Conservation (phyloP, 2,888 invertebrate species). For the Resseliella maxima region DNA sequence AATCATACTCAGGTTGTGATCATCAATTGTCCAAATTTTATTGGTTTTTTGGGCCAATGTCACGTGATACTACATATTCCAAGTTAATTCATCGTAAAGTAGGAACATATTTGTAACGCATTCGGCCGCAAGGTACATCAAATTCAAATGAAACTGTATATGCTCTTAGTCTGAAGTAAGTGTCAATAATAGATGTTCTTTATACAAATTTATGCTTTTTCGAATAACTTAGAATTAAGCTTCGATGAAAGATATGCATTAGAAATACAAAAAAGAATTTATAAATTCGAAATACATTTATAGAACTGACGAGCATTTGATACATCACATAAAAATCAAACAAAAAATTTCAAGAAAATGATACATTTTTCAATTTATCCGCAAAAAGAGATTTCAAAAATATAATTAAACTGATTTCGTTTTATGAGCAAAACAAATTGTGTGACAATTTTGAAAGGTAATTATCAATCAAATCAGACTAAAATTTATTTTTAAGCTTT, state of each 20-base stretch:
- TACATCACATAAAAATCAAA: conserved; percentile 90
- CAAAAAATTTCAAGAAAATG: conserved; percentile 78
- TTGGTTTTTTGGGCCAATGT: conserved; percentile 90
- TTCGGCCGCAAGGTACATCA: conserved; percentile 77
- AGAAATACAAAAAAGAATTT: too few species aligned
- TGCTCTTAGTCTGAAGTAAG: conserved; percentile 87
- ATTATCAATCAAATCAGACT: conserved; percentile 59
- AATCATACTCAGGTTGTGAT: conserved; percentile 73
- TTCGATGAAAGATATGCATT: too few species aligned
- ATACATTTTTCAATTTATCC: conserved; percentile 84
- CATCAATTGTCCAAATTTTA: conserved; percentile 70
- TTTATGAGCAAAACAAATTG: conserved; percentile 91
- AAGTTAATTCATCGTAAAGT: conserved; percentile 81
- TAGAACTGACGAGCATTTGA: conserved; percentile 87
- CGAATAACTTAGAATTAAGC: too few species aligned
- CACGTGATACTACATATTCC: conserved; percentile 79
- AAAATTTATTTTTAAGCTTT: background rate
- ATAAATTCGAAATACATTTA: too few species aligned
- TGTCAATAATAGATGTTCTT: too few species aligned
- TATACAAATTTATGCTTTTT: too few species aligned
- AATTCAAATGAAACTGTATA: conserved; percentile 78
- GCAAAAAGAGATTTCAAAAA: conserved; percentile 91
- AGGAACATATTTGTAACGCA: conserved; percentile 87
- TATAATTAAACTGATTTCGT: conserved; percentile 91
- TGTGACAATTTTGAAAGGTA: conserved; percentile 92